Evolutionary conservation across 2,113 vertebrate genomes (phyloP).

Genomic region (Dasypus novemcinctus): DNA sequence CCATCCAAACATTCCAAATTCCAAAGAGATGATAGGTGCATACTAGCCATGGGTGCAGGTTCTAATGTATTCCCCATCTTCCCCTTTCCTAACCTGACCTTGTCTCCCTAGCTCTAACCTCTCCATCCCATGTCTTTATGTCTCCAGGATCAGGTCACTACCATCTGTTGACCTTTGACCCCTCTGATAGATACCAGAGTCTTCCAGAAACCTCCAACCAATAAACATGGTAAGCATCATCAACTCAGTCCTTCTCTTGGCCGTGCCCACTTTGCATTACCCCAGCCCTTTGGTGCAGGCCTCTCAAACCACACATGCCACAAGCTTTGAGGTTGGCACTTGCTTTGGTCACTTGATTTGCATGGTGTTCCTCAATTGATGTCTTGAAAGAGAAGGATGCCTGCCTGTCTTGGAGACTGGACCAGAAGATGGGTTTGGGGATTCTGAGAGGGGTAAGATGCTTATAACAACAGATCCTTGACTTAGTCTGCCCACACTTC

Average conservation of each 20-base stretch:
- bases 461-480: not conserved
- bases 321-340: not conserved
- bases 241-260: not conserved
- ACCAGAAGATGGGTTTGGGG: not conserved
- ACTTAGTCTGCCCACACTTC: not conserved
- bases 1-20: not conserved
- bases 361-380: not conserved
- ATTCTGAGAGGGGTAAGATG: not conserved
- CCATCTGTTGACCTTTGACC: not conserved
- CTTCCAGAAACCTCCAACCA: not conserved
- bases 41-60: not conserved
- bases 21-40: not conserved
- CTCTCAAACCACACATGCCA: not conserved
- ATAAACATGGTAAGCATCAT: not conserved
- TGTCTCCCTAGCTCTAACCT: not conserved
- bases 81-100: not conserved
- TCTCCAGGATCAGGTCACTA: not conserved
- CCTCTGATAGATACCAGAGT: not conserved
- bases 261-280: not conserved
- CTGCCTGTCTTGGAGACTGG: not conserved
- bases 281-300: not conserved
- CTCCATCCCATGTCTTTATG: not conserved
- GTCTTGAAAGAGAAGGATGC: slow-evolving; percentile 14
- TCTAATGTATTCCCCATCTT: not conserved
- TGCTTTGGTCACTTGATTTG: not conserved